These are phyloP conservation scores for Tetragonula clypearis DNA, from an alignment of 1,140 invertebrate genomes.

Conservation along the genomic window DNA sequence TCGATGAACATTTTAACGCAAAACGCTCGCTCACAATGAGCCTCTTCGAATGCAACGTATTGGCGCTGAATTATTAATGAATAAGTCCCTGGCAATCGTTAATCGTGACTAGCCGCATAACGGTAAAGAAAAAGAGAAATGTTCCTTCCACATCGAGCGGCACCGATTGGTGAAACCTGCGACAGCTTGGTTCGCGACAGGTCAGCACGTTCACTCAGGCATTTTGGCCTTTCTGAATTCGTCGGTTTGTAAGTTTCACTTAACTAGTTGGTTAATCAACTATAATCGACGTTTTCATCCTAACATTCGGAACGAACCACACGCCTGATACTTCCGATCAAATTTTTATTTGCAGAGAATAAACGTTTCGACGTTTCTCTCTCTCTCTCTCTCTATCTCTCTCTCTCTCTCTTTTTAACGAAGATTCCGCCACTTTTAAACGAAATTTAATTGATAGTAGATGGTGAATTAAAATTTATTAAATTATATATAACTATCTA, in stretches of 20 bases:
- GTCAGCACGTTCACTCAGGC: slow-evolving; percentile 7
- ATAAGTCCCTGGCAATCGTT: slow-evolving; percentile 44
- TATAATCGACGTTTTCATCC: neutral
- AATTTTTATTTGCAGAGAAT: neutral
- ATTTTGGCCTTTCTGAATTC: slow-evolving; percentile 1
- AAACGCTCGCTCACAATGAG: neutral
- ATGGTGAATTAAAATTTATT: neutral
- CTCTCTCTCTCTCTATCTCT: too few species aligned
- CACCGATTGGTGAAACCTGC: slow-evolving; percentile 56
- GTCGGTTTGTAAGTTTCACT: neutral
- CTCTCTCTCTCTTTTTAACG: too few species aligned
- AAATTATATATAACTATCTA: neutral
- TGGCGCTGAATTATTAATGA: slow-evolving; percentile 68
- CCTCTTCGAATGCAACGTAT: slow-evolving; percentile 54
- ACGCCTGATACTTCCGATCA: neutral
- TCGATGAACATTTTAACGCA: neutral
- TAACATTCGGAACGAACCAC: too few species aligned
- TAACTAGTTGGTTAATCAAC: neutral
- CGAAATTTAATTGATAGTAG: neutral
- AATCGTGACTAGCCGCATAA: slow-evolving; percentile 61
- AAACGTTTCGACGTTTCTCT: too few species aligned
- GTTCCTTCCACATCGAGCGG: slow-evolving; percentile 41
- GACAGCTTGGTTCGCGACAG: slow-evolving; percentile 42
- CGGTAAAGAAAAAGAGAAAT: slow-evolving; percentile 60
- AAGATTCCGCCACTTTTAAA: neutral